Conservation (phyloP, 2,797 vertebrate genomes). For the Galagoides demidoff region DNA sequence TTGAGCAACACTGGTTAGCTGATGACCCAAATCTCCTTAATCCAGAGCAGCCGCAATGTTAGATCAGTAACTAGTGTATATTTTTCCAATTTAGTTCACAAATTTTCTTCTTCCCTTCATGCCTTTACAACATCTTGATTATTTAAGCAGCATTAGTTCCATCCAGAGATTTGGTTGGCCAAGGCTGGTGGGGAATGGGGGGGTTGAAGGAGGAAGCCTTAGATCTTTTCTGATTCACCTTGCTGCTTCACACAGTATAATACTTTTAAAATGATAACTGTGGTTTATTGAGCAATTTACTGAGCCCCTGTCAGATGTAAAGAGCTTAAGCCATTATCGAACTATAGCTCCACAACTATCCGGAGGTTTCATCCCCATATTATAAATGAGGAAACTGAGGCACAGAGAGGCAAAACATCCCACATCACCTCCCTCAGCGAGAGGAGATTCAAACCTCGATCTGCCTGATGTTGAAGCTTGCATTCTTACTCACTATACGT, state of each 20-base stretch:
- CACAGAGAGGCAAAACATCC: background rate
- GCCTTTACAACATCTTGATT: background rate
- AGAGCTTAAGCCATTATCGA: background rate
- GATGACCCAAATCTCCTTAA: conserved; percentile 64
- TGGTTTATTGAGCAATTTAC: background rate
- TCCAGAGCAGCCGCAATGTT: background rate
- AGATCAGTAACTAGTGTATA: background rate
- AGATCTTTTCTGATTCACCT: background rate
- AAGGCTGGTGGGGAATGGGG: background rate
- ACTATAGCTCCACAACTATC: background rate
- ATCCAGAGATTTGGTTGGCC: background rate
- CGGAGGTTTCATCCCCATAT: background rate
- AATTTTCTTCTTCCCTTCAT: background rate
- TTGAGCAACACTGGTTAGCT: conserved; percentile 46
- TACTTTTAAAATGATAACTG: background rate
- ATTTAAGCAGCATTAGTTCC: background rate
- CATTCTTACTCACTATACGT: background rate
- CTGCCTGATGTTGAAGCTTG: background rate
- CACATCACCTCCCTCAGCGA: rapidly evolving
- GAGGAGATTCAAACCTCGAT: background rate
- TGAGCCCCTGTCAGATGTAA: background rate
- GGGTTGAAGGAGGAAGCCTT: background rate
- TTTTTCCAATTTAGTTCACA: conserved; percentile 58
- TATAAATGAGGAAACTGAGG: conserved; percentile 26
- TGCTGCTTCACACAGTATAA: too few relatives aligned